phyloP scores from a whole-genome alignment of 2,888 invertebrate genomes.

The Drosophila sordidula region DNA sequence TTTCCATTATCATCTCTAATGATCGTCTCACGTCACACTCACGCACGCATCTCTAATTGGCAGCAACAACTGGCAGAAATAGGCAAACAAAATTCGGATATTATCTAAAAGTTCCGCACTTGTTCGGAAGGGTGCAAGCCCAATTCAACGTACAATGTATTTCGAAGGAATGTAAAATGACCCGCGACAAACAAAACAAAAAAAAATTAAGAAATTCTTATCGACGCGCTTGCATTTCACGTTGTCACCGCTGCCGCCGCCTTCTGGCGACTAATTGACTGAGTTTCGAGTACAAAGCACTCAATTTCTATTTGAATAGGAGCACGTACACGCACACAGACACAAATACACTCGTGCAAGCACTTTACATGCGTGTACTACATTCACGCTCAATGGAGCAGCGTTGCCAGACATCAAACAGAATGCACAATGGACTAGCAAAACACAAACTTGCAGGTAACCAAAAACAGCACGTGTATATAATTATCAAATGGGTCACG shows the following conservation, averaged over 20 bases:
- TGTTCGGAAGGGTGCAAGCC: background rate
- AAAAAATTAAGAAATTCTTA: conserved; percentile 11
- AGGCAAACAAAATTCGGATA: conserved; percentile 8
- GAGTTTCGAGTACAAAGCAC: conserved; percentile 65
- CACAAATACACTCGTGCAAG: conserved; percentile 10
- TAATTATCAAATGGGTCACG: conserved; percentile 16
- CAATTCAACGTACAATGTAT: conserved; percentile 14
- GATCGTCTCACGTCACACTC: conserved; percentile 36
- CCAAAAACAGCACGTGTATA: conserved; percentile 31
- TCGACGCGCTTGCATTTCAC: conserved; percentile 26
- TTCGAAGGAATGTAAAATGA: conserved; percentile 28
- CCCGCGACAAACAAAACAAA: conserved; percentile 21
- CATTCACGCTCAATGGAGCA: conserved; percentile 47
- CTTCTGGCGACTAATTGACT: conserved; percentile 63
- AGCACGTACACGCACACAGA: conserved; percentile 43
- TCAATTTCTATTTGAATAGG: conserved; percentile 74
- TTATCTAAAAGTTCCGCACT: conserved; percentile 14
- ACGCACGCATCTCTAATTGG: conserved; percentile 50
- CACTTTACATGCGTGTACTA: conserved; percentile 41
- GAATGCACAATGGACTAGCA: conserved; percentile 23
- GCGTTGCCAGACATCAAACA: conserved; percentile 47
- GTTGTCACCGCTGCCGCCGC: conserved; percentile 54
- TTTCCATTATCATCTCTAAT: conserved; percentile 11
- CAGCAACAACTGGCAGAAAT: conserved; percentile 37
- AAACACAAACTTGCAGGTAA: conserved; percentile 24